Conservation (phyloP, 2,113 vertebrate genomes). For the Nannobrachium achirus region DNA sequence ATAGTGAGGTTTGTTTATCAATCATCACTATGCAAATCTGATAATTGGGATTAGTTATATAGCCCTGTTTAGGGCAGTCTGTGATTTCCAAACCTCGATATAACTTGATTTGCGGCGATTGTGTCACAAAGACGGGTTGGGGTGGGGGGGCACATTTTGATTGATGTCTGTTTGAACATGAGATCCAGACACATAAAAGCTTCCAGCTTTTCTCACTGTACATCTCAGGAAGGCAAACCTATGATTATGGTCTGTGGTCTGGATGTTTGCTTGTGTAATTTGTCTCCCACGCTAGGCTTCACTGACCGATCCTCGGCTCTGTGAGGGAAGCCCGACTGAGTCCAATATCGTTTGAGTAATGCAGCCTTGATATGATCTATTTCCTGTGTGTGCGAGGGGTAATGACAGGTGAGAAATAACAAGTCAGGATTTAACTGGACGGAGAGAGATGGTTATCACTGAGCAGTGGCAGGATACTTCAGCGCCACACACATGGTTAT, state of each 20-base stretch:
- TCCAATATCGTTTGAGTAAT: neutral
- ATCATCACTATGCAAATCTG: slow-evolving; percentile 24
- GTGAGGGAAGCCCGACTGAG: neutral
- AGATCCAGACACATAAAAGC: slow-evolving; percentile 56
- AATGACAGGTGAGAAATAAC: slow-evolving; percentile 29
- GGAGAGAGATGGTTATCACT: slow-evolving; percentile 20
- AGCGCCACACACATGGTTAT: neutral
- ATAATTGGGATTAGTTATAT: slow-evolving; percentile 3
- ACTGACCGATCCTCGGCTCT: neutral
- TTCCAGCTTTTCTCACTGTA: slow-evolving; percentile 59
- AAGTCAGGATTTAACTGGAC: slow-evolving; percentile 45
- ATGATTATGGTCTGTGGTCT: slow-evolving; percentile 69
- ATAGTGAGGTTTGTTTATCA: slow-evolving; percentile 11
- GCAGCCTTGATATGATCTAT: neutral
- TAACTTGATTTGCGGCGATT: slow-evolving; percentile 42
- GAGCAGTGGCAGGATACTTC: slow-evolving; percentile 9
- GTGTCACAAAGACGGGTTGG: slow-evolving; percentile 15
- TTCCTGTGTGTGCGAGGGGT: neutral
- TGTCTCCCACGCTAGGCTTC: slow-evolving; percentile 56
- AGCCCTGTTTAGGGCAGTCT: slow-evolving; percentile 1
- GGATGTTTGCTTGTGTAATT: slow-evolving; percentile 62
- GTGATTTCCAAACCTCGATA: slow-evolving; percentile 3
- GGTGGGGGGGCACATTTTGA: slow-evolving; percentile 18
- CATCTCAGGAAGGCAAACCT: slow-evolving; percentile 56
- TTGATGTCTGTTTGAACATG: slow-evolving; percentile 53